Conservation (phyloP, 2,888 invertebrate species). For the Helleia helle region DNA sequence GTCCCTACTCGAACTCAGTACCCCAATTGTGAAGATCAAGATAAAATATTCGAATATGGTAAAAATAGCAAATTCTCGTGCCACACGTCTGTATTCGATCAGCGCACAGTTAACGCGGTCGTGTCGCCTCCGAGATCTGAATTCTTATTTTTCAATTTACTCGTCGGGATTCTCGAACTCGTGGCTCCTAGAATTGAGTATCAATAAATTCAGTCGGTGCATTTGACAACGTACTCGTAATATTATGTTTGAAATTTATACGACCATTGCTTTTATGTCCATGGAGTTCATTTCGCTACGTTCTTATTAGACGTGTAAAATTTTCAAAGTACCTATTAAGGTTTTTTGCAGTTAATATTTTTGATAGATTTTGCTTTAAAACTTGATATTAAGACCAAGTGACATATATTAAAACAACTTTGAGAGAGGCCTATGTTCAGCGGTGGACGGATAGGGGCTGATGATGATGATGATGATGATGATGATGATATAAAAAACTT, state of each 20-base stretch:
- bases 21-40: too few relatives aligned
- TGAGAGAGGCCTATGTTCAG: too few relatives aligned
- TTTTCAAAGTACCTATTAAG: too few relatives aligned
- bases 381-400: too few relatives aligned
- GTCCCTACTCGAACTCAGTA: too few relatives aligned
- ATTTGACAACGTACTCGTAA: constrained; percentile 4
- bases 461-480: too few relatives aligned
- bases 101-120: background rate
- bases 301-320: background rate
- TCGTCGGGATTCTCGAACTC: background rate
- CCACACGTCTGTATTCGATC: constrained; percentile 11
- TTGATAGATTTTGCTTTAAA: too few relatives aligned
- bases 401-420: too few relatives aligned
- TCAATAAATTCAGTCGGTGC: constrained; percentile 8
- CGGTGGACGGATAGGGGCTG: too few relatives aligned
- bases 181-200: constrained; percentile 3
- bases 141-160: constrained; percentile 8
- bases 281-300: too few relatives aligned
- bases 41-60: background rate
- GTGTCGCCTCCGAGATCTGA: background rate
- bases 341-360: too few relatives aligned
- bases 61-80: background rate
- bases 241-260: constrained; percentile 5
- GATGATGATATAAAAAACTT: too few relatives aligned
- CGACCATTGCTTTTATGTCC: background rate